Evolutionary conservation across 2,113 vertebrate genomes (phyloP).

Genomic region (Tenrec ecaudatus): DNA sequence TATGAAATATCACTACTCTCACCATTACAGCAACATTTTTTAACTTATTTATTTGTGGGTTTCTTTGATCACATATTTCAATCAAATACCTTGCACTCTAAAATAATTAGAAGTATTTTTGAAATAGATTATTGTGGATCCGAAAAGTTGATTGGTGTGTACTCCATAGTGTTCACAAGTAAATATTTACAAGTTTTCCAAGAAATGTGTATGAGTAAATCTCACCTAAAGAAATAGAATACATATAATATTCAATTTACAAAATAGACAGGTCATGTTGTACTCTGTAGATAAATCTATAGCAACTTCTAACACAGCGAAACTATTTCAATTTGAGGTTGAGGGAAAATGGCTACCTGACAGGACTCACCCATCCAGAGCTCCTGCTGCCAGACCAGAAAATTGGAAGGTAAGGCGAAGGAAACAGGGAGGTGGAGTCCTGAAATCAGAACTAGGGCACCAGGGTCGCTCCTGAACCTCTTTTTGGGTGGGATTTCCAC

Average conservation of each 20-base stretch:
- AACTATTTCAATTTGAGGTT: slow-evolving; percentile 26
- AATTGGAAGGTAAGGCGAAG: too few relatives aligned
- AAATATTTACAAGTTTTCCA: not conserved
- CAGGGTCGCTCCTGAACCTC: too few relatives aligned
- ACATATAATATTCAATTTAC: not conserved
- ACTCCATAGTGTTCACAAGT: not conserved
- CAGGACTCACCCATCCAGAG: too few relatives aligned
- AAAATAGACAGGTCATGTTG: not conserved
- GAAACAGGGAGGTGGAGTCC: too few relatives aligned
- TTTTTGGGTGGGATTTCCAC: too few relatives aligned
- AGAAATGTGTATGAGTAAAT: not conserved
- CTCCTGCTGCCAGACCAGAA: too few relatives aligned
- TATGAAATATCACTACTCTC: not conserved
- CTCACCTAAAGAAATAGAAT: not conserved
- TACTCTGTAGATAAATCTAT: not conserved
- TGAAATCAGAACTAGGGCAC: too few relatives aligned
- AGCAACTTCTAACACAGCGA: not conserved
- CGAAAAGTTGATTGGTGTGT: not conserved
- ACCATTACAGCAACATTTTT: not conserved
- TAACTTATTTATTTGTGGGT: not conserved
- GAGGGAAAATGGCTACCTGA: too few relatives aligned
- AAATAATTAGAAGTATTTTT: not conserved
- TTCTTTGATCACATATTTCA: not conserved
- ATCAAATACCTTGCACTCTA: not conserved
- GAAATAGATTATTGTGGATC: not conserved